Evolutionary conservation across 1,140 invertebrate species (phyloP), one percentile per base, ranked within the genome.

Genomic region (Geopemphigus sp.): DNA sequence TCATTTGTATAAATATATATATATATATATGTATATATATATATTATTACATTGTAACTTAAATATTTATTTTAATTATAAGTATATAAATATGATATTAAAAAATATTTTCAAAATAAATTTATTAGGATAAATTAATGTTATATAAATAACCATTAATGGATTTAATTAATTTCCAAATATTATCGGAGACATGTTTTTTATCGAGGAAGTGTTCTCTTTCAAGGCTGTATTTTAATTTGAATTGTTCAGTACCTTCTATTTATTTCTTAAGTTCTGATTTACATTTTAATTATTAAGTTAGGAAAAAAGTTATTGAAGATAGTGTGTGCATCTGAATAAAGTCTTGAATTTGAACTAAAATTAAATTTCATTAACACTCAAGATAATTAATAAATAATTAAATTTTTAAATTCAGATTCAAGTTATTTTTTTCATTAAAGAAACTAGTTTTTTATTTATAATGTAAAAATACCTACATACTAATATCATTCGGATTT

Each of bases 401-500:
- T 54, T 39, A 39, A 39, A 4, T 39, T 68, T 68, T 2, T 50
- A 50, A 26, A 68, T 68, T 22, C 63, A 32, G 2, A 68, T 19
- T 39, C 26, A 59, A 50, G 50, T 50, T 26, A 50, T 17, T 68
- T 54, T 72, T 29, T 5, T 26, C 50, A 29, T 72, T 29, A 54
- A 12, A 15, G 54, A 72, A 15, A 8, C 39, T 53, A 72, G 47
- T 14, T 54, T 54, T 29, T 72, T 54, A 11, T 12, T 54, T 12
- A 29, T 54, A 11, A n/a, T 72, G n/a, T 72, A 54, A 53, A 53
- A 53, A 17, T 53, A 53, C 47, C 15, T 45, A 22, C 74, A 78
- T 78, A 78, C 57, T 78, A 78, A 78, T 78, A 78, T 63, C 57
- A 78, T 78, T 78, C 32, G 56, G 56, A 76, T 76, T 78, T 78